Conservation (phyloP, 2,113 vertebrate genomes). For the Brachyhypopomus occidentalis region DNA sequence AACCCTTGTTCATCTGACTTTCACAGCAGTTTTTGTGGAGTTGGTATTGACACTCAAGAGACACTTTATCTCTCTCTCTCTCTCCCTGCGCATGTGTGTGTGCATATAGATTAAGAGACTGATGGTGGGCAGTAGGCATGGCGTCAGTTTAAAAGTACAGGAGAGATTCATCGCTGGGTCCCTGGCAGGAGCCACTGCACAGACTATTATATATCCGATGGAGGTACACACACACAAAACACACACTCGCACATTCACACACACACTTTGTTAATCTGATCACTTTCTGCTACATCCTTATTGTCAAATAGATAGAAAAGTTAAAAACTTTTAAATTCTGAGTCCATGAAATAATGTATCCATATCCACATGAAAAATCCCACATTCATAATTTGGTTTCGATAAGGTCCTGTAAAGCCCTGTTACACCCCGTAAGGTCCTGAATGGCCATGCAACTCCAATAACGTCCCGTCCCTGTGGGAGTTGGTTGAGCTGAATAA, state of each 20-base stretch:
- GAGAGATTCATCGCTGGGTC: conserved; percentile 87
- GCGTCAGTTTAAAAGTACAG: conserved; percentile 72
- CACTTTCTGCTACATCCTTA: no score
- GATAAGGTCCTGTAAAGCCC: no score
- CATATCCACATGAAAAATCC: no score
- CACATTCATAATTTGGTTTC: no score
- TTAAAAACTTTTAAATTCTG: background rate
- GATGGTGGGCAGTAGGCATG: conserved; percentile 76
- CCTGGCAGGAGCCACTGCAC: conserved; percentile 85
- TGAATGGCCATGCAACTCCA: no score
- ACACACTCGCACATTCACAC: background rate
- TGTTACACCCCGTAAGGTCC: no score
- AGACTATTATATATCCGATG: conserved; percentile 88
- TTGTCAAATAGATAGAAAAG: background rate
- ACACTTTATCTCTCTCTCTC: background rate
- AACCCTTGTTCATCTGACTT: no score
- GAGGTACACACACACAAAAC: conserved; percentile 75
- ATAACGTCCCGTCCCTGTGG: no score
- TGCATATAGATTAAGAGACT: conserved; percentile 78
- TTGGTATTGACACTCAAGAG: no score
- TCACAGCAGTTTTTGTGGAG: no score
- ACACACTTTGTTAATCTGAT: background rate
- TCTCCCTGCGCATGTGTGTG: conserved; percentile 33
- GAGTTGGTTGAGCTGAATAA: no score
- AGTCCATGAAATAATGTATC: no score